Percentiles rank a stretch among this genome's conserved stretches.
phyloP scores from a whole-genome alignment of 2,797 vertebrate genomes.

The Leuciscus waleckii region DNA sequence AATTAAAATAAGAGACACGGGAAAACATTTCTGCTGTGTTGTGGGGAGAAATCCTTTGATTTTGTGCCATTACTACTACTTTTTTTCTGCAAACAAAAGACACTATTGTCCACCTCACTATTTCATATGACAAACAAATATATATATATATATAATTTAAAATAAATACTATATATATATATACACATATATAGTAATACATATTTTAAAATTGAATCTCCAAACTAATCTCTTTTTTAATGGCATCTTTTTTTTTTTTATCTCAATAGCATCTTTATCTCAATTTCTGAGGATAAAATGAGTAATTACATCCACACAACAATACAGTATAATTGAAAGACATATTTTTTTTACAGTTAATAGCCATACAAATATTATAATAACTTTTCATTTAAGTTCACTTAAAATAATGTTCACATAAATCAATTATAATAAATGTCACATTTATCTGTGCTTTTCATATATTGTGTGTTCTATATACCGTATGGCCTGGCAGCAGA shows the following conservation, averaged over 20 bases:
- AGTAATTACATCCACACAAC: not conserved
- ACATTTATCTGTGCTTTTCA: not conserved
- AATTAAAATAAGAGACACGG: conserved; percentile 39
- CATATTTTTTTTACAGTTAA: not conserved
- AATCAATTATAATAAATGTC: not conserved
- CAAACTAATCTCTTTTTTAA: not conserved
- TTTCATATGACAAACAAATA: not conserved
- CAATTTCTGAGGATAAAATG: not conserved
- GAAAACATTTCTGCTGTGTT: conserved; percentile 32
- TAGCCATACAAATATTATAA: not conserved
- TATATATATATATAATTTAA: not conserved
- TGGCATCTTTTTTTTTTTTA: too few species aligned
- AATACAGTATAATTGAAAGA: not conserved
- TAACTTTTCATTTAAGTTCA: not conserved
- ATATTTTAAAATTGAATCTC: not conserved
- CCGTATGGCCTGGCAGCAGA: too few species aligned
- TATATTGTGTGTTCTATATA: not conserved
- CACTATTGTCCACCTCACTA: not conserved
- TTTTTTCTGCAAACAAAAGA: not conserved
- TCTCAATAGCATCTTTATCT: too few species aligned
- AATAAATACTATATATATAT: too few species aligned
- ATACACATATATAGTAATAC: too few species aligned
- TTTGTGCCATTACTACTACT: not conserved
- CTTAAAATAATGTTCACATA: not conserved
- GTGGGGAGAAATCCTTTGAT: not conserved